Conservation (phyloP, 2,888 invertebrate genomes). For the Meghimatium bilineatum region DNA sequence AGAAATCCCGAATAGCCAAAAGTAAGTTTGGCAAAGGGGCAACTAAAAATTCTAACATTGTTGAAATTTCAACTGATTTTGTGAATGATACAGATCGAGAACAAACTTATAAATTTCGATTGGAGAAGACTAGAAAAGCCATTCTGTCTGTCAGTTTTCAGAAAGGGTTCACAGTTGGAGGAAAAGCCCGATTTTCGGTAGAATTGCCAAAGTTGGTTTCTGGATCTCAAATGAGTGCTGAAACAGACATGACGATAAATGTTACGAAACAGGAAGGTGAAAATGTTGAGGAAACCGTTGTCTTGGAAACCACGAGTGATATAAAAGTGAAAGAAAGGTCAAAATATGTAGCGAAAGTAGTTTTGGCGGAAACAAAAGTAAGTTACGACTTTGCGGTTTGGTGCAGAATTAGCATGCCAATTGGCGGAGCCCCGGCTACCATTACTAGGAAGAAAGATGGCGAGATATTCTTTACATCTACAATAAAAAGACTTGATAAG, state of each 20-base stretch:
- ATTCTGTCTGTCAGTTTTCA: constrained; percentile 51
- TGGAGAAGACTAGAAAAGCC: constrained; percentile 53
- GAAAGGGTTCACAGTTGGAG: constrained; percentile 51
- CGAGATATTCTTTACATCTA: constrained; percentile 11
- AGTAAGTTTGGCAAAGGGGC: background rate
- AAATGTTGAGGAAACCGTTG: constrained; percentile 51
- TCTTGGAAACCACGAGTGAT: constrained; percentile 53
- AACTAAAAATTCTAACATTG: background rate
- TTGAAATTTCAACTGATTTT: constrained; percentile 51
- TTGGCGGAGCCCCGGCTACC: constrained; percentile 39
- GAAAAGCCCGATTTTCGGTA: constrained; percentile 47
- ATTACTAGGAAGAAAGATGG: constrained; percentile 39
- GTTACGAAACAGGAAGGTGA: constrained; percentile 52
- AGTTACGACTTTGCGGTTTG: constrained; percentile 49
- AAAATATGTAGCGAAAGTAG: constrained; percentile 51
- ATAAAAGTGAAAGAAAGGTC: constrained; percentile 47
- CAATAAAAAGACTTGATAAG: constrained; percentile 45
- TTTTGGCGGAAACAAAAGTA: constrained; percentile 46
- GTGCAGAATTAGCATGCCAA: constrained; percentile 52
- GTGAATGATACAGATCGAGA: constrained; percentile 49
- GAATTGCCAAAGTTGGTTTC: constrained; percentile 49
- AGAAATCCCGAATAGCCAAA: background rate
- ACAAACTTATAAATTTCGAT: constrained; percentile 54
- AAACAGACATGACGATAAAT: constrained; percentile 47
- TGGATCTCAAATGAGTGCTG: constrained; percentile 23